These are phyloP conservation scores for Zaprionus capensis DNA, from an alignment of 1,140 invertebrate species.

Conservation along the genomic window DNA sequence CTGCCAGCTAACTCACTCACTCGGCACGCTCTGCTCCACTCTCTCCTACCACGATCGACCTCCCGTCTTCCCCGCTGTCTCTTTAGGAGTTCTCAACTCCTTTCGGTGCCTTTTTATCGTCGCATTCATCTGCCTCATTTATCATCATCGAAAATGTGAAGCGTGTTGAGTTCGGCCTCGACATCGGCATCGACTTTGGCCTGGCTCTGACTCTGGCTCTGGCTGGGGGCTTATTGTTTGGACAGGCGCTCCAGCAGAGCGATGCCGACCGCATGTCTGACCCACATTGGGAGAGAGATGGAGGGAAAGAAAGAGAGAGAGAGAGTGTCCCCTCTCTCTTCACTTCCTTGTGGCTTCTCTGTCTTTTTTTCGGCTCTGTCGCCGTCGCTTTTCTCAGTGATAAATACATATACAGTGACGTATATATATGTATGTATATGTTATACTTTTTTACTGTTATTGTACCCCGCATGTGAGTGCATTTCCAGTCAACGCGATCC, in stretches of 20 bases:
- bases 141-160: constrained; percentile 59
- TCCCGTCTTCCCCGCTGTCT: not conserved
- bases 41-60: not conserved
- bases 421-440: constrained; percentile 12
- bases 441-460: constrained; percentile 61
- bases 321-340: not conserved
- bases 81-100: constrained; percentile 14
- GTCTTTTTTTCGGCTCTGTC: constrained; percentile 32
- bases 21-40: constrained; percentile 6
- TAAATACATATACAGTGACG: constrained; percentile 35
- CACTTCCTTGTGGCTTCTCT: constrained; percentile 29
- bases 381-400: constrained; percentile 54
- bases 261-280: constrained; percentile 44
- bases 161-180: constrained; percentile 49
- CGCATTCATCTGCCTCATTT: constrained; percentile 53
- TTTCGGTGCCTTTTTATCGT: constrained; percentile 53
- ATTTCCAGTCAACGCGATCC: constrained; percentile 11
- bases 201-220: not conserved
- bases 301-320: not conserved
- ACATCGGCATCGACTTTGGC: not conserved
- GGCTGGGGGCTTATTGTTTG: constrained; percentile 48
- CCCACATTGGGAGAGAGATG: constrained; percentile 36
- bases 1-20: constrained; percentile 38
- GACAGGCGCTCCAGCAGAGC: constrained; percentile 50
- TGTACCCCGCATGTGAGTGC: constrained; percentile 47